A percentile compares a stretch with the other conserved stretches of the same genome.
Conservation (phyloP, 2,888 invertebrate genomes). For the Acanthosepion esculentum region DNA sequence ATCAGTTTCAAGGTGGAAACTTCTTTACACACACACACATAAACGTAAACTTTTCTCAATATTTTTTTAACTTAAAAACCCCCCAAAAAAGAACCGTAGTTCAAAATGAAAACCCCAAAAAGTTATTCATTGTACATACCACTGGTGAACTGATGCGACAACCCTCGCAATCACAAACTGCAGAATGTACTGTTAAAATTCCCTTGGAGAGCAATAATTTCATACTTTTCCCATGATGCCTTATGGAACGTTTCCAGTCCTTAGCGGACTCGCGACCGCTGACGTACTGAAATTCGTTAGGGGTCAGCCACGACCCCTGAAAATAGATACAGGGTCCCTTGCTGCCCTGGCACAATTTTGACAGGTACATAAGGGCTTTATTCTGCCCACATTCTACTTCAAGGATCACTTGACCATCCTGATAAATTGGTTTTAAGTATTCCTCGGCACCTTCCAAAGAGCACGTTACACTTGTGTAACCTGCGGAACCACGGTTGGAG, state of each 20-base stretch:
- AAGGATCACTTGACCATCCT: slow-evolving; percentile 66
- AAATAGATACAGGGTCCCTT: slow-evolving; percentile 77
- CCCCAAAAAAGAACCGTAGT: background rate
- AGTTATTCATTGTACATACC: slow-evolving; percentile 53
- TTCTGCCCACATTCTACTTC: slow-evolving; percentile 75
- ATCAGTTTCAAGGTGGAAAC: no score
- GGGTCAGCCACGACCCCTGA: slow-evolving; percentile 76
- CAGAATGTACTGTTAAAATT: slow-evolving; percentile 74
- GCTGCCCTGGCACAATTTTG: slow-evolving; percentile 75
- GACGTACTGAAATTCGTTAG: slow-evolving; percentile 77
- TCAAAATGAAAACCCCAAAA: background rate
- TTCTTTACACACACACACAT: background rate
- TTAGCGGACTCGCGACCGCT: slow-evolving; percentile 77
- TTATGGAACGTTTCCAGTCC: slow-evolving; percentile 77
- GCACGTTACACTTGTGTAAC: slow-evolving; percentile 44
- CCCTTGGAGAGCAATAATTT: slow-evolving; percentile 76
- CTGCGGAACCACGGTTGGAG: background rate
- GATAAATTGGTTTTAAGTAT: slow-evolving; percentile 55
- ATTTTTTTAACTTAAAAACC: background rate
- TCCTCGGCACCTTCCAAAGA: slow-evolving; percentile 56
- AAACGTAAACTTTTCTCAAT: background rate
- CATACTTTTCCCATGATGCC: slow-evolving; percentile 76
- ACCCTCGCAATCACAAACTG: slow-evolving; percentile 74
- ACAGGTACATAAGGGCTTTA: slow-evolving; percentile 72
- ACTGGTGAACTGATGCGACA: slow-evolving; percentile 58